Evolutionary conservation across 2,113 vertebrate genomes (phyloP).

Genomic region (Brachyhypopomus gauderio): DNA sequence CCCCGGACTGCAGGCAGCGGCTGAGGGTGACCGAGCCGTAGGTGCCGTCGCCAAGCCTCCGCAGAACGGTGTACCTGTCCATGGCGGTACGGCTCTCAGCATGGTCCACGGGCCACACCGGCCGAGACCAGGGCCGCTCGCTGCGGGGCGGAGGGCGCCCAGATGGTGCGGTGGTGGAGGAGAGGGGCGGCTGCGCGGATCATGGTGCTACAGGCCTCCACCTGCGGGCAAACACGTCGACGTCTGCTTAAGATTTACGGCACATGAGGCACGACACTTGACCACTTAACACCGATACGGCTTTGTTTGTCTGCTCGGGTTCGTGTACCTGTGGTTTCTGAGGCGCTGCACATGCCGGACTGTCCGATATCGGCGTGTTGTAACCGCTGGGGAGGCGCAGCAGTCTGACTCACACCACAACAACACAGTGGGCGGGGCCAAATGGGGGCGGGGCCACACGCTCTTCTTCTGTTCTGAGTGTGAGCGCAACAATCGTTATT

Average conservation of each 20-base stretch:
- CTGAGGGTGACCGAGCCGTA: conserved; percentile 97
- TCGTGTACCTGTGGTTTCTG: conserved; percentile 30
- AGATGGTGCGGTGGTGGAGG: conserved; percentile 84
- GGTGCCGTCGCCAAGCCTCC: conserved; percentile 92
- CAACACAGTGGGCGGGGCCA: neutral
- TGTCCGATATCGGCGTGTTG: neutral
- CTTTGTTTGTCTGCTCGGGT: neutral
- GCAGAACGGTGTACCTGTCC: conserved; percentile 94
- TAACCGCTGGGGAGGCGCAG: neutral
- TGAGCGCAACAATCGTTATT: too few species aligned
- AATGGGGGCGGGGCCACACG: neutral
- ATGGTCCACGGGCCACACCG: neutral
- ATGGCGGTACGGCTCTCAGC: conserved; percentile 67
- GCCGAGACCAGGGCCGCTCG: neutral
- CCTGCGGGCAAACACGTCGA: conserved; percentile 44
- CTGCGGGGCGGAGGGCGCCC: conserved; percentile 73
- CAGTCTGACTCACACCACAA: neutral
- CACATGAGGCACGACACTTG: too few species aligned
- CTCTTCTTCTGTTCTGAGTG: too few species aligned
- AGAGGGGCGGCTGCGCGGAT: conserved; percentile 69
- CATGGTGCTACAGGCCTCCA: conserved; percentile 82
- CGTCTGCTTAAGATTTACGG: neutral
- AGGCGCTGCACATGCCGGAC: neutral
- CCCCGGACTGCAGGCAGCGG: conserved; percentile 92
- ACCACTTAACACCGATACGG: neutral